Evolutionary conservation across 1,140 invertebrate genomes (phyloP), one percentile per base, ranked within the genome.

Genomic region (Aphidius gifuensis): DNA sequence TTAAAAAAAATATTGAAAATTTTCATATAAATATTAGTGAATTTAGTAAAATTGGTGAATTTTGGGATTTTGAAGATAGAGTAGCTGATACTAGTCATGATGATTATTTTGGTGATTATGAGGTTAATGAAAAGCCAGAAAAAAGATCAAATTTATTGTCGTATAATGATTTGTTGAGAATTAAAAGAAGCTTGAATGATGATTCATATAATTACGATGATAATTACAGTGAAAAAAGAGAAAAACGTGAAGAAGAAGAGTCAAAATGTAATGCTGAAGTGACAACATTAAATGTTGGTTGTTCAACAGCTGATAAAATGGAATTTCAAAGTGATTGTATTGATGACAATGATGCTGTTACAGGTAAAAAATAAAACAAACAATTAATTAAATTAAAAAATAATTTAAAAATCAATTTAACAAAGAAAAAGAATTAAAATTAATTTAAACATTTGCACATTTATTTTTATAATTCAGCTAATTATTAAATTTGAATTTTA

Each of bases 311-410:
- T 65, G 88, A 91, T 74, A 86, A 85, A 40, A 85, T 91, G 80
- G 87, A 90, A 74, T 87, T 91, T 72, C 84, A 85, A 64, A 86
- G 85, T 42, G 83, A 86, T 59, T 91, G 89, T 76, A 78, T 84
- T 48, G 81, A 81, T 63, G 83, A 86, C 6, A 53, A 43, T 38
- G 85, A 86, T 72, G 74, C 81, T 21, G 71, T 81, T 43, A 76
- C 79, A 57, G 82, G 82, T 83, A 69, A 66, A 39, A 57, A 48
- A 32, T n/a, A n/a, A n/a, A n/a, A n/a, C n/a, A n/a, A n/a, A n/a
- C n/a, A n/a, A n/a, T n/a, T n/a, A n/a, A n/a, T n/a, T n/a, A n/a
- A n/a, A n/a, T n/a, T n/a, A n/a, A n/a, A n/a, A n/a, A n/a, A n/a
- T n/a, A n/a, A n/a, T n/a, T n/a, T n/a, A n/a, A n/a, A n/a, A n/a